These are phyloP conservation scores for Cynaeus angustus DNA, from an alignment of 2,888 invertebrate species.

Conservation along the genomic window DNA sequence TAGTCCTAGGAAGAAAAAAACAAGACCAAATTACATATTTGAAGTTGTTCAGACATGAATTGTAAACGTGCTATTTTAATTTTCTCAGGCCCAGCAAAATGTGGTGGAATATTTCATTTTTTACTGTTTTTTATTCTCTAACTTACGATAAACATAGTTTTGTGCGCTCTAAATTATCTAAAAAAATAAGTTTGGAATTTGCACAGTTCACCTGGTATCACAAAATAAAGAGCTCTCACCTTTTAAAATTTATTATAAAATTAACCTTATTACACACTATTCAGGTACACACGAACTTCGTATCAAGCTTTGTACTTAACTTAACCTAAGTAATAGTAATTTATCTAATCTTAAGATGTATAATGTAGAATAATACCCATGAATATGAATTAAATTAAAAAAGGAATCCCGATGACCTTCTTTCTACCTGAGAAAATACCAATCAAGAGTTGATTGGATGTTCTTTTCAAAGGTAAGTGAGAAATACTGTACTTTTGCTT, in stretches of 20 bases:
- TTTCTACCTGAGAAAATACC: slow-evolving; percentile 5
- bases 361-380: slow-evolving; percentile 38
- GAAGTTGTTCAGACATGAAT: too few species aligned
- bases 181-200: too few species aligned
- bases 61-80: too few species aligned
- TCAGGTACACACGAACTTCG: slow-evolving; percentile 55
- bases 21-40: too few species aligned
- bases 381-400: slow-evolving; percentile 29
- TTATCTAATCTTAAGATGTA: slow-evolving; percentile 38
- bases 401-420: slow-evolving; percentile 23
- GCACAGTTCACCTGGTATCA: slow-evolving; percentile 9
- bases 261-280: slow-evolving; percentile 49
- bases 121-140: too few species aligned
- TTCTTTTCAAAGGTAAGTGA: not conserved
- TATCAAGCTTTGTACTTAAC: slow-evolving; percentile 53
- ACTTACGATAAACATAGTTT: too few species aligned
- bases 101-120: too few species aligned
- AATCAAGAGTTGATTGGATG: not conserved
- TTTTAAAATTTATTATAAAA: slow-evolving; percentile 48
- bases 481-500: not conserved
- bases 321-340: slow-evolving; percentile 14
- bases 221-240: slow-evolving; percentile 37
- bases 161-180: too few species aligned
- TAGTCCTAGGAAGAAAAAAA: too few species aligned
- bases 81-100: too few species aligned